Conservation (phyloP, 2,888 invertebrate genomes). For the Microctonus brassicae region DNA sequence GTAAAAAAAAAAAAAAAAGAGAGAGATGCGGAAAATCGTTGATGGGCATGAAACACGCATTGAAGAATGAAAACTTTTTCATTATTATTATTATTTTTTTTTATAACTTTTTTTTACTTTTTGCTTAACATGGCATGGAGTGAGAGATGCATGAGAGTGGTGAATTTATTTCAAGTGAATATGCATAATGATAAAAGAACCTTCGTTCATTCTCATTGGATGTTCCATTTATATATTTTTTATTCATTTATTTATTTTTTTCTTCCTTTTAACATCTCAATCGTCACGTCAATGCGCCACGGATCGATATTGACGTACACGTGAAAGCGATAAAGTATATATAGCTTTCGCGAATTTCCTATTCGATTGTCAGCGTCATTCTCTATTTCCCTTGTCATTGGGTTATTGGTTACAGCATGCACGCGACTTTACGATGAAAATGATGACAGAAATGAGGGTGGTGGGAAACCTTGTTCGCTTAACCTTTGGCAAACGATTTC, state of each 20-base stretch:
- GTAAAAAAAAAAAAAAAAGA: not conserved
- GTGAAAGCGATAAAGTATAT: constrained; percentile 45
- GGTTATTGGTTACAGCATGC: not conserved
- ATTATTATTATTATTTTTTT: not conserved
- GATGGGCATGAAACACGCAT: not conserved
- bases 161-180: not conserved
- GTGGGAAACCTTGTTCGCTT: not conserved
- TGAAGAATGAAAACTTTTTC: not conserved
- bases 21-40: not conserved
- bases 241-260: not conserved
- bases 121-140: not conserved
- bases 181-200: not conserved
- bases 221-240: not conserved
- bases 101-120: no score
- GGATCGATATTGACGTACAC: constrained; percentile 44
- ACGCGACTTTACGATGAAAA: not conserved
- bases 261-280: constrained; percentile 7
- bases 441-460: not conserved
- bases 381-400: not conserved
- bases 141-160: not conserved
- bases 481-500: constrained; percentile 30
- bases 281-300: constrained; percentile 47
- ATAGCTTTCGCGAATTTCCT: no score
- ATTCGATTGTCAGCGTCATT: no score
- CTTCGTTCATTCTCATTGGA: not conserved